Evolutionary conservation across 2,797 vertebrate species (phyloP), one percentile per base, ranked within the genome.

Genomic region (Smutsia gigantea): DNA sequence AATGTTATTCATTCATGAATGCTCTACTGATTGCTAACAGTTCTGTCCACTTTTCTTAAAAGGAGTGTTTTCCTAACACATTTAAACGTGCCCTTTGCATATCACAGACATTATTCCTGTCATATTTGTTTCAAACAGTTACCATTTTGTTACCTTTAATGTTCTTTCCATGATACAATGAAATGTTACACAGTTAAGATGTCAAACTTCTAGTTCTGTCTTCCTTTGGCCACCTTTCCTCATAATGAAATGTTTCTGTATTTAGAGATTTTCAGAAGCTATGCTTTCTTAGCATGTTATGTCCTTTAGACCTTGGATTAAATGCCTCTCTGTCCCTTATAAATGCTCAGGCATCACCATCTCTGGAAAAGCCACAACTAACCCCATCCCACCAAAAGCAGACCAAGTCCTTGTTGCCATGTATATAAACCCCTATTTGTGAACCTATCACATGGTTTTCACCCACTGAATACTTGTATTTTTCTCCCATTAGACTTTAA

Each of bases 11-110:
- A 84, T 10, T 34, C 14, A 6, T n/a, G 39, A 89, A 83, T 21
- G 51, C 46, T 34, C 92, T 31, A 71, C 34, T 87, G 72, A 66
- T 29, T 85, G 39, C 29, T 86, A n/a, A 69, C 1, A 81, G 46
- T 71, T 90, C 71, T 37, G 78, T 2, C 14, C 17, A 74, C 34
- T 86, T 84, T n/a, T 21, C 57, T 71, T 75, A 84, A 88, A 78
- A 81, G 27, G 10, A 51, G 37, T 79, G 61, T 74, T 90, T 97
- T 91, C 37, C 63, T n/a, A 64, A 37, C 25, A 69, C 79, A 95
- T n/a, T 91, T 74, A 87, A 83, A 18, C 4, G 9, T 6, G 27
- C 37, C 37, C 68, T 96, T 57, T 68, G 29, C 37, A 21, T 34
- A 66, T 53, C 34, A 77, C 14, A 87, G 59, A 18, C 63, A 77